Evolutionary conservation across 2,113 vertebrate species (phyloP), one percentile per base, ranked within the genome.

Genomic region (Sylvietta virens): DNA sequence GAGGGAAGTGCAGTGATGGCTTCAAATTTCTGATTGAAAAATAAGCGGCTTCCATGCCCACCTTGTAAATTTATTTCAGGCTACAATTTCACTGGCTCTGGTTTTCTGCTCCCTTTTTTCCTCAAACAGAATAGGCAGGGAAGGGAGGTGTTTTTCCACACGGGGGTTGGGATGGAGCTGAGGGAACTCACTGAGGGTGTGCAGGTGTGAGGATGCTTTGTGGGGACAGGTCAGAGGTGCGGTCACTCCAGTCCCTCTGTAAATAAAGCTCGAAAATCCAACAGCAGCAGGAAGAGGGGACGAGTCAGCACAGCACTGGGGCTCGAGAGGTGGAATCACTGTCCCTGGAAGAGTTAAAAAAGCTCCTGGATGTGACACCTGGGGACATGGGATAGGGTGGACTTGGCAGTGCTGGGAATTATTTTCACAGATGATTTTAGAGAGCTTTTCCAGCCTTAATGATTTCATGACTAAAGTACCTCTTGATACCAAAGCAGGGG

Each of bases 21-120:
- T 89, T 91, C 7, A 3, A 45, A 88, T 81, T 92, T 61, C 76
- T 88, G 71, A 94, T 78, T 82, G 86, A 83, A 96, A 97, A 92
- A 94, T 85, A 87, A 90, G 56, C 50, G n/a, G 47, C 47, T 86
- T 90, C 57, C 7, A 6, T 44, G 22, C 70, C 58, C 24, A 31
- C 20, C 40, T 37, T n/a, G 47, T 61, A 80, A 93, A 86, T 84
- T n/a, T 60, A 54, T 82, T 93, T 48, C 74, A 71, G 30, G 9
- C 9, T n/a, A 5, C 13, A 21, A 14, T 70, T 81, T 71, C 26
- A 15, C 30, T 9, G 11, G 24, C 45, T 57, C 84, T 26, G 37
- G 39, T 22, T 48, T 54, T 64, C 37, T 51, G 35, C 33, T 77
- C 17, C 64, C 73, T n/a, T 13, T n/a, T 22, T 21, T 84, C 33